Evolutionary conservation across 2,888 invertebrate genomes (phyloP), one percentile per base, ranked within the genome.

Genomic region (Salticus scenicus): DNA sequence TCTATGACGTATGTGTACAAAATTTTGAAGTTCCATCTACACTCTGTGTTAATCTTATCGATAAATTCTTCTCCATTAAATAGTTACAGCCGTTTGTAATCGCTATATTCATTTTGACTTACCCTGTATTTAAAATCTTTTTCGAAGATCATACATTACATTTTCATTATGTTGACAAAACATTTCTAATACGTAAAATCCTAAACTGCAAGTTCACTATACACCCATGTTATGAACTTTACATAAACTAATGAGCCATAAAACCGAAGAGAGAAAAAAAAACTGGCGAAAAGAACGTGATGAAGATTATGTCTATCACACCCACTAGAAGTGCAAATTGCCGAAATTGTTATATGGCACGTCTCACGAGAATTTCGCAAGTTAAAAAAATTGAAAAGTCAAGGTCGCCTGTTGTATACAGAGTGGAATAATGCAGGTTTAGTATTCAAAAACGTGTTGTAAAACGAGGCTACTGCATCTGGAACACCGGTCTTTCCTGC

Each of bases 401-500:
- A 84, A 77, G 83, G 83, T 37, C 82, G 66, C 41, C 57, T 31
- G 71, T 70, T 75, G 41, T 81, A 42, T 81, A 57, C 67, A 30
- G 24, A 70, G 33, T 12, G 27, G 37, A 24, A 24, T 42, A 70
- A 70, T 42, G 42, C 42, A 5, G 24, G 69, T 37, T 41, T 41
- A 74, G 64, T 83, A 71, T 71, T 51, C 82, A 72, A 71, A 75
- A 83, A 83, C 76, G 71, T 76, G 70, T 70, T 64, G 47, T 41
- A 70, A 57, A 83, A 76, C 76, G 82, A 83, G 82, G 82, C 82
- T 83, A 83, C 82, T 64, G 47, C 31, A 72, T 83, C 47, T 76
- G 71, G 83, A 77, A 84, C 83, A 77, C 77, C 77, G 72, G 83
- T 73, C 71, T 83, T 83, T 76, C 81, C 81, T 81, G 81, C 75